A percentile compares a stretch with the other conserved stretches of the same genome.
Evolutionary conservation across 2,888 invertebrate genomes (phyloP).

Genomic region (Hypselothyrea guttata): DNA sequence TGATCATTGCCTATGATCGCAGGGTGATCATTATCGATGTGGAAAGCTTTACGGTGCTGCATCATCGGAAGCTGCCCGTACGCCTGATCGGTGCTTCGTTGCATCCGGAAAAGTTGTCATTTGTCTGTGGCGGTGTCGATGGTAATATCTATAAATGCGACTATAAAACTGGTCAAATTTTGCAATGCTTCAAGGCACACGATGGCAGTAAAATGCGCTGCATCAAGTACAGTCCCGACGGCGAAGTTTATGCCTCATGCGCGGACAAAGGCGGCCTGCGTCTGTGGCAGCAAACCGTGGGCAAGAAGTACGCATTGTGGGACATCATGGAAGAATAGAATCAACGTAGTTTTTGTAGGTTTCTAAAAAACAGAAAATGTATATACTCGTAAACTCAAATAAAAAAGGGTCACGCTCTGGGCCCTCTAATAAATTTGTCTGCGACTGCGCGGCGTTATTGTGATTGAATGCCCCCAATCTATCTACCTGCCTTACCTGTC

Average conservation of each 20-base stretch:
- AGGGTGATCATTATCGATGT: constrained; percentile 86
- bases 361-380: constrained; percentile 30
- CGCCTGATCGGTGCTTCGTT: constrained; percentile 93
- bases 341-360: constrained; percentile 15
- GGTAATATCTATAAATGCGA: constrained; percentile 97
- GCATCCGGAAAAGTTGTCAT: constrained; percentile 92
- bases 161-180: constrained; percentile 91
- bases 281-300: constrained; percentile 96
- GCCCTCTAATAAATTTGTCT: constrained; percentile 68
- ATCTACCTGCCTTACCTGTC: constrained; percentile 48
- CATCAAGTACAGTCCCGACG: constrained; percentile 96
- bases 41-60: constrained; percentile 89
- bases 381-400: constrained; percentile 16
- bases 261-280: constrained; percentile 97
- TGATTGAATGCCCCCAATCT: constrained; percentile 68
- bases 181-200: constrained; percentile 97
- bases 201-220: constrained; percentile 97
- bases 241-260: constrained; percentile 95
- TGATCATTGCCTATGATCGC: constrained; percentile 90
- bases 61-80: constrained; percentile 91
- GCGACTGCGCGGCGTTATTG: constrained; percentile 39
- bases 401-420: constrained; percentile 58
- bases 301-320: constrained; percentile 95
- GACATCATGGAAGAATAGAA: constrained; percentile 83
- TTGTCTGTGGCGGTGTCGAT: constrained; percentile 96